A percentile compares a stretch with the other conserved stretches of the same genome.
Evolutionary conservation across 2,797 vertebrate genomes (phyloP).

Genomic region (Phyllotis vaccarum): DNA sequence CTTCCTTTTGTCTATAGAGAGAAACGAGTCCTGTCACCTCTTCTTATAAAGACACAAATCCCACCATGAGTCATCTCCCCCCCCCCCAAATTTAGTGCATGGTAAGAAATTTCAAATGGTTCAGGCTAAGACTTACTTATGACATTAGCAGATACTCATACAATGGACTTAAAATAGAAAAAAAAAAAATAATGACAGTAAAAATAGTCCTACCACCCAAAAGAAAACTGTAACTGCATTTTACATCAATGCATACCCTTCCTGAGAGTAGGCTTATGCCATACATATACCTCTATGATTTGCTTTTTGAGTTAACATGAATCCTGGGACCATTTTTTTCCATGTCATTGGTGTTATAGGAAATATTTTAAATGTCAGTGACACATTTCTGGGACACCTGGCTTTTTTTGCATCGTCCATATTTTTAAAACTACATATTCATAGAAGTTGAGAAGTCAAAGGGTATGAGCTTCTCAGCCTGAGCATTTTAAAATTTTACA

Average conservation of each 20-base stretch:
- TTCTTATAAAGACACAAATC: neutral
- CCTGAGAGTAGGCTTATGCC: neutral
- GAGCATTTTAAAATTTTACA: constrained; percentile 16
- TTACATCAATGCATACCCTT: neutral
- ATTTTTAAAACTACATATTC: constrained; percentile 23
- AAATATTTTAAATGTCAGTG: constrained; percentile 36
- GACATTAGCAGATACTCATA: constrained; percentile 17
- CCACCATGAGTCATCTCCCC: neutral
- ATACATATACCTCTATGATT: neutral
- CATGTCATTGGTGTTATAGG: neutral
- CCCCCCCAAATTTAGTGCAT: neutral
- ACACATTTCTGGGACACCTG: neutral
- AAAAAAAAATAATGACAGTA: neutral
- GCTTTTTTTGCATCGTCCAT: neutral
- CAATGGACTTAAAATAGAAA: neutral
- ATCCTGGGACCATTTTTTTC: constrained; percentile 9
- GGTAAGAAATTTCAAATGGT: constrained; percentile 28
- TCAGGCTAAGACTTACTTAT: neutral
- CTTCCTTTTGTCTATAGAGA: neutral
- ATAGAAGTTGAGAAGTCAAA: constrained; percentile 40
- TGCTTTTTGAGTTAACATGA: constrained; percentile 14
- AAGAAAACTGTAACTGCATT: neutral
- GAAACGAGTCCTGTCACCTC: neutral
- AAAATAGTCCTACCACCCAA: neutral
- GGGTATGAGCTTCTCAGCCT: neutral